Conservation (phyloP, 2,113 vertebrate species). For the Proterorhinus semilunaris region DNA sequence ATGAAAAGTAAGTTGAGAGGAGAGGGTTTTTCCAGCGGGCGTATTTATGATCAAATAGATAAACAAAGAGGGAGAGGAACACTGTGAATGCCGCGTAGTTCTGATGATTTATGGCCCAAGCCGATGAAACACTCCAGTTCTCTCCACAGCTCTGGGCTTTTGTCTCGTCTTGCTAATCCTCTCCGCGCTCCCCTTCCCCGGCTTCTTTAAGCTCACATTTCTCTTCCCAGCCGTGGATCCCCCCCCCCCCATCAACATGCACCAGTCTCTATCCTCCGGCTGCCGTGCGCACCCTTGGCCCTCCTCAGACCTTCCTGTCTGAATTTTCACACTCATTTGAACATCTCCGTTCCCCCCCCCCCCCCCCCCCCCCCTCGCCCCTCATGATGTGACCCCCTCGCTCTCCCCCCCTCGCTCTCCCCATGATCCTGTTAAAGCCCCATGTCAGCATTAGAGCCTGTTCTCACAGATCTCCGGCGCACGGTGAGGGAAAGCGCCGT, state of each 20-base stretch:
- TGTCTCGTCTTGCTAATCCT: slow-evolving; percentile 64
- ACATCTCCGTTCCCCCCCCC: slow-evolving; percentile 21
- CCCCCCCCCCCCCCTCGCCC: slow-evolving; percentile 22
- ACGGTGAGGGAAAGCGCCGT: slow-evolving; percentile 47
- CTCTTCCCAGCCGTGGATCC: slow-evolving; percentile 6
- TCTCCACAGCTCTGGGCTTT: slow-evolving; percentile 44
- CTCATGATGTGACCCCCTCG: slow-evolving; percentile 35
- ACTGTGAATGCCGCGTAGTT: slow-evolving; percentile 10
- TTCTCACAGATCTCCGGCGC: slow-evolving; percentile 37
- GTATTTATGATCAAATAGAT: slow-evolving; percentile 35
- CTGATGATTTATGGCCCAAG: slow-evolving; percentile 53
- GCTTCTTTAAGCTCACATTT: slow-evolving; percentile 44
- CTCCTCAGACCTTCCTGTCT: slow-evolving; percentile 22
- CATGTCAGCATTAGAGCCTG: slow-evolving; percentile 58
- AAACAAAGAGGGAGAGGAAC: slow-evolving; percentile 14
- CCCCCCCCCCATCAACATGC: slow-evolving; percentile 13
- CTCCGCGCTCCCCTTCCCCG: slow-evolving; percentile 27
- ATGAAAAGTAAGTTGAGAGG: slow-evolving; percentile 10
- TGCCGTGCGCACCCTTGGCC: slow-evolving; percentile 7
- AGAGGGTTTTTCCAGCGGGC: slow-evolving; percentile 6
- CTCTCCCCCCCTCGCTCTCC: slow-evolving; percentile 14
- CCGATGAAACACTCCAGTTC: slow-evolving; percentile 45
- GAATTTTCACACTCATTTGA: slow-evolving; percentile 31
- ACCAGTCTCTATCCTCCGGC: slow-evolving; percentile 15
- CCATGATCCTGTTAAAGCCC: slow-evolving; percentile 61